phyloP scores from a whole-genome alignment of 2,888 invertebrate genomes.

The Gryllus longicercus region DNA sequence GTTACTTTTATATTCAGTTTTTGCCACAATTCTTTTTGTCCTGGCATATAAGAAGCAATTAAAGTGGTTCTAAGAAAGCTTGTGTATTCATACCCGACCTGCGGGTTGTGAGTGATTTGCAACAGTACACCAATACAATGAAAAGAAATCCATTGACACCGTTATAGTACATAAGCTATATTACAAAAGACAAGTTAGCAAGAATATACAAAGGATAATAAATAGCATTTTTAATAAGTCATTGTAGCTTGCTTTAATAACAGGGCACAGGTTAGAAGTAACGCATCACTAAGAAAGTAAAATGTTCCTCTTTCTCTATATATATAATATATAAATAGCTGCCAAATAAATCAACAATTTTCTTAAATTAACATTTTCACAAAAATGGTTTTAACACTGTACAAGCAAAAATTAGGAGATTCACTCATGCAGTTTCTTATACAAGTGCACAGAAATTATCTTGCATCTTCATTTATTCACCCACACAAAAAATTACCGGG shows the following conservation, averaged over 20 bases:
- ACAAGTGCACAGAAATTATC: constrained; percentile 2
- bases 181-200: constrained; percentile 6
- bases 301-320: background rate
- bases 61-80: background rate
- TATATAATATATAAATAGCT: background rate
- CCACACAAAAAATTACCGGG: background rate
- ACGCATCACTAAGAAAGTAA: background rate
- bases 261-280: background rate
- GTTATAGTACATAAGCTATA: background rate
- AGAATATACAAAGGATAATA: constrained; percentile 10
- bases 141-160: background rate
- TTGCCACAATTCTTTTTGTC: background rate
- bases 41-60: constrained; percentile 17
- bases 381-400: background rate
- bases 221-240: background rate
- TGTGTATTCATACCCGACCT: constrained; percentile 17
- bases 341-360: constrained; percentile 11
- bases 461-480: background rate
- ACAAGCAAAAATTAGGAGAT: background rate
- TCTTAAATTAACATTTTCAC: background rate
- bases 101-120: background rate
- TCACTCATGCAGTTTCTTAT: background rate
- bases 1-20: background rate
- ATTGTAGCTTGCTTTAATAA: background rate
- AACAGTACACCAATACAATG: background rate